Conservation (phyloP, 2,888 invertebrate species). For the Romanomermis culicivorax region DNA sequence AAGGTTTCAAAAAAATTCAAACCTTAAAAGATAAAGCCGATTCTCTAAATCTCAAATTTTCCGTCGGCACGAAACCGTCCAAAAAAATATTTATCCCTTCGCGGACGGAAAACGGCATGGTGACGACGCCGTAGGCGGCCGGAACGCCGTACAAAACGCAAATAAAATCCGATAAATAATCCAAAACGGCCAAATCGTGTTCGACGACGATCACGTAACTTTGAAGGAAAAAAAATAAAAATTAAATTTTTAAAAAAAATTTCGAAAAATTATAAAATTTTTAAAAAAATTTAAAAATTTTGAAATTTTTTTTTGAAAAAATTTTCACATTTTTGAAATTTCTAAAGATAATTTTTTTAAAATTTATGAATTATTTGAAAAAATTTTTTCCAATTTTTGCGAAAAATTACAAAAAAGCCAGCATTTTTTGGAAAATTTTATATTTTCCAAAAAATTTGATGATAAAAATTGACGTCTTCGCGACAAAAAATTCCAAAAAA, state of each 20-base stretch:
- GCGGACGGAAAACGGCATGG: slow-evolving; percentile 96
- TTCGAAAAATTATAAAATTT: too few relatives aligned
- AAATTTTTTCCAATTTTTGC: too few relatives aligned
- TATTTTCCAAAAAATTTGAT: too few relatives aligned
- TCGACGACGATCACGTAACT: slow-evolving; percentile 97
- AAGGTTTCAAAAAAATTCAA: not conserved
- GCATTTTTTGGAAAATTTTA: too few relatives aligned
- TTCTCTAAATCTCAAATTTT: slow-evolving; percentile 91
- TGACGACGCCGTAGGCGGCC: slow-evolving; percentile 95
- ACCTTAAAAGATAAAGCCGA: slow-evolving; percentile 79
- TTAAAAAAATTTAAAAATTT: too few relatives aligned
- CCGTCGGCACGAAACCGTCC: slow-evolving; percentile 96
- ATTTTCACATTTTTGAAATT: too few relatives aligned
- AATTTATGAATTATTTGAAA: too few relatives aligned
- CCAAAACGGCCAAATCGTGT: slow-evolving; percentile 92
- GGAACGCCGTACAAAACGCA: slow-evolving; percentile 95
- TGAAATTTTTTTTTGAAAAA: too few relatives aligned
- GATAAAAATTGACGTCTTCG: too few relatives aligned
- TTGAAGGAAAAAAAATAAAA: slow-evolving; percentile 13
- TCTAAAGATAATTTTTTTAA: too few relatives aligned
- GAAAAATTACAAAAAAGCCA: too few relatives aligned
- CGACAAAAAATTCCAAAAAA: too few relatives aligned
- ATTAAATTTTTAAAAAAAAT: not conserved
- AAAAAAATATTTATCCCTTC: slow-evolving; percentile 99
- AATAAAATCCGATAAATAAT: slow-evolving; percentile 95